These are phyloP conservation scores for Charaxes varanes DNA, from an alignment of 1,140 invertebrate genomes.

Conservation along the genomic window DNA sequence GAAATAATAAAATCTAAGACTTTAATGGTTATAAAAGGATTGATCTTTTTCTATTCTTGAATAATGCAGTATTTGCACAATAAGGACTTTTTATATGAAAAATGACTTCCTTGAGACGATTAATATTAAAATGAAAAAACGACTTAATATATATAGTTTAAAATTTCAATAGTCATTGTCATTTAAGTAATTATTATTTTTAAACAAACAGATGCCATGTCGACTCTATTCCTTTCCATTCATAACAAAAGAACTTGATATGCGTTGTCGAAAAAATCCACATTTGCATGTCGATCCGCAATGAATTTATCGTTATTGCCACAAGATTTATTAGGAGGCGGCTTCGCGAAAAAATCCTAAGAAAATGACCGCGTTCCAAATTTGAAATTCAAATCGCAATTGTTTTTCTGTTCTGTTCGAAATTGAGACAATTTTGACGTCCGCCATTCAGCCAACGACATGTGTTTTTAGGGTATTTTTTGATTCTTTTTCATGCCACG, in stretches of 20 bases:
- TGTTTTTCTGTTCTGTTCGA: slow-evolving; percentile 58
- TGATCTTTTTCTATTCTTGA: too few relatives aligned
- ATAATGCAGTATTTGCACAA: too few relatives aligned
- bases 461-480: slow-evolving; percentile 41
- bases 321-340: slow-evolving; percentile 58
- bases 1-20: too few relatives aligned
- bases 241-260: slow-evolving; percentile 37
- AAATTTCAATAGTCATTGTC: too few relatives aligned
- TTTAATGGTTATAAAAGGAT: too few relatives aligned
- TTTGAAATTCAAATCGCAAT: slow-evolving; percentile 68
- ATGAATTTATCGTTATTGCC: slow-evolving; percentile 73
- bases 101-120: too few relatives aligned
- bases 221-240: slow-evolving; percentile 11
- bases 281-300: slow-evolving; percentile 72
- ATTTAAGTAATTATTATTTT: too few relatives aligned
- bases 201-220: background rate
- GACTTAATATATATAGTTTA: too few relatives aligned
- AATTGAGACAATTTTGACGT: slow-evolving; percentile 71
- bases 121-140: too few relatives aligned
- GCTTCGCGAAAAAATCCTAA: slow-evolving; percentile 57
- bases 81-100: too few relatives aligned
- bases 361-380: slow-evolving; percentile 56
- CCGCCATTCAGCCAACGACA: slow-evolving; percentile 35
- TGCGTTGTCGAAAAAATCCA: slow-evolving; percentile 54
- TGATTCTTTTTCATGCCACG: slow-evolving; percentile 23